phyloP scores from a whole-genome alignment of 2,888 invertebrate genomes.

The Drosophila nr. perissopoda region DNA sequence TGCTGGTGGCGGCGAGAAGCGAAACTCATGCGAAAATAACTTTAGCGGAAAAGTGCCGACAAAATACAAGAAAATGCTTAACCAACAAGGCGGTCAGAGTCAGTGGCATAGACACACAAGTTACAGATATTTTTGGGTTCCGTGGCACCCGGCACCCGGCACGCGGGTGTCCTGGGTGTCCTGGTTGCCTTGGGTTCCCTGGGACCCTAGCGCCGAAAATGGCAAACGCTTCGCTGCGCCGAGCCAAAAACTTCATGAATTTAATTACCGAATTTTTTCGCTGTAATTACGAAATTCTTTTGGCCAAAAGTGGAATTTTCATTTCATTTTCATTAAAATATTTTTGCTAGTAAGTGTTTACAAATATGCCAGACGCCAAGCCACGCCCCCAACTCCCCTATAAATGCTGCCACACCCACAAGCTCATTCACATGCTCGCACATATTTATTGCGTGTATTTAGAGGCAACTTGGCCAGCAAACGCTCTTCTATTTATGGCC shows the following conservation, averaged over 20 bases:
- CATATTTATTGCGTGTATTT: not conserved
- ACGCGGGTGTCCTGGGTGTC: constrained; percentile 11
- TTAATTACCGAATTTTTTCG: constrained; percentile 78
- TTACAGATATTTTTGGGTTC: constrained; percentile 39
- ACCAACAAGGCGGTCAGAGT: constrained; percentile 67
- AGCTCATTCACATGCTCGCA: constrained; percentile 3
- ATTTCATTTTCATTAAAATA: constrained; percentile 78
- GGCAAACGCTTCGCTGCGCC: constrained; percentile 57
- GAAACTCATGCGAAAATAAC: constrained; percentile 74
- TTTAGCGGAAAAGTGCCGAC: constrained; percentile 78
- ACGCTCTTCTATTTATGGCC: constrained; percentile 38
- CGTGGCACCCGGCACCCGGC: constrained; percentile 26
- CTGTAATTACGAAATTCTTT: constrained; percentile 80
- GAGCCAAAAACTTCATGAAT: constrained; percentile 77
- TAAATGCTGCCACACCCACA: not conserved
- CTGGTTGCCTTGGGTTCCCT: not conserved
- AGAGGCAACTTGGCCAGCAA: constrained; percentile 13
- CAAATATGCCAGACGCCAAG: constrained; percentile 64
- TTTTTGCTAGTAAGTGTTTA: constrained; percentile 73
- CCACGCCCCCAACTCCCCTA: not conserved
- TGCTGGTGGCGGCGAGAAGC: not conserved
- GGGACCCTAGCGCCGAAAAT: constrained; percentile 35
- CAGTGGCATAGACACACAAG: constrained; percentile 34
- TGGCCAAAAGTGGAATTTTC: constrained; percentile 78
- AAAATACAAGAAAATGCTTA: constrained; percentile 78